Conservation (phyloP, 2,113 vertebrate species). For the Rhinogobius similis region DNA sequence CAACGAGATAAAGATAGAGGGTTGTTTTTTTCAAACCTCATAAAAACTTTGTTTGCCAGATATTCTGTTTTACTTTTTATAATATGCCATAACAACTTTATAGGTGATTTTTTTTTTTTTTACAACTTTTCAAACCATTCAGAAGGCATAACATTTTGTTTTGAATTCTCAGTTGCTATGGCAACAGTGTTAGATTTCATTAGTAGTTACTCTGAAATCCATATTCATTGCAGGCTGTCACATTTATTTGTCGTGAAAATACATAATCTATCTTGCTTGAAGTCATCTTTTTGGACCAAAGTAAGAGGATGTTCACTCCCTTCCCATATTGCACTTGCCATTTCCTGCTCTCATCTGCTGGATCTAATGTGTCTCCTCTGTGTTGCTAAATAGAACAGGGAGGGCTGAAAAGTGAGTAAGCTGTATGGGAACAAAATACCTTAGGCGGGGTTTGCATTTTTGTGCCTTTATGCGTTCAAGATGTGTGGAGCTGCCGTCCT, state of each 20-base stretch:
- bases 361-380: slow-evolving; percentile 6
- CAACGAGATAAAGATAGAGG: no score
- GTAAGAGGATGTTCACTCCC: slow-evolving; percentile 11
- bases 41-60: no score
- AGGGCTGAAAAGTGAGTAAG: slow-evolving; percentile 21
- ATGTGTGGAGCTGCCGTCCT: neutral
- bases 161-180: no score
- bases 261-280: neutral
- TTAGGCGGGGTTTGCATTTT: slow-evolving; percentile 40
- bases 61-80: no score
- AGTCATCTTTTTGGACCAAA: neutral
- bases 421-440: slow-evolving; percentile 20
- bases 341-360: slow-evolving; percentile 33
- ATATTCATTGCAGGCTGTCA: neutral
- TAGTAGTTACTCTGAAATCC: no score
- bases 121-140: no score
- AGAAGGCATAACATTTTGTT: no score
- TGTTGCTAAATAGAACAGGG: slow-evolving; percentile 6
- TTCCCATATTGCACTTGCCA: slow-evolving; percentile 9
- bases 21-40: no score
- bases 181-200: no score
- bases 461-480: slow-evolving; percentile 10
- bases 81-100: no score
- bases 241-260: neutral
- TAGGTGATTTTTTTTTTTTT: no score